Percentiles rank a stretch among this genome's conserved stretches.
Evolutionary conservation across 2,888 invertebrate genomes (phyloP).

Genomic region (Hirtodrosophila trivittata): DNA sequence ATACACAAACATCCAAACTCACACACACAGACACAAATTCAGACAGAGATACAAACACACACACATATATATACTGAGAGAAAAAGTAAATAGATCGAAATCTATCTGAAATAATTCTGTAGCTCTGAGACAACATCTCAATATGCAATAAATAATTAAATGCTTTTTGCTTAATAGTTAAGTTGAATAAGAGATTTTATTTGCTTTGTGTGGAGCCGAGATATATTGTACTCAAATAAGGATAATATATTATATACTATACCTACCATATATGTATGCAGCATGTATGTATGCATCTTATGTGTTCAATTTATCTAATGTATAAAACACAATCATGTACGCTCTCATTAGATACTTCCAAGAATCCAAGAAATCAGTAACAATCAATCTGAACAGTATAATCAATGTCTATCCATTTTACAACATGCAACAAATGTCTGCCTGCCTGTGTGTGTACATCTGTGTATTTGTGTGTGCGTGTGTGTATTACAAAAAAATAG

Average conservation of each 20-base stretch:
- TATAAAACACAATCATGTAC: no score
- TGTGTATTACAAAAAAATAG: not conserved
- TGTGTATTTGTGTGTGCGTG: slow-evolving; percentile 19
- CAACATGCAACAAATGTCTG: no score
- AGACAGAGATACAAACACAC: not conserved
- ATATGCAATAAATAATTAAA: slow-evolving; percentile 1
- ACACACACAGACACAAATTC: not conserved
- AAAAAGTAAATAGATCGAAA: not conserved
- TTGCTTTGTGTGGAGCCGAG: not conserved
- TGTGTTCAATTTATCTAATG: no score
- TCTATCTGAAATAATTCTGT: not conserved
- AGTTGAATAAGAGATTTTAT: not conserved
- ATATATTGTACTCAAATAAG: not conserved
- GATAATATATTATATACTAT: no score
- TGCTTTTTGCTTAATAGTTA: not conserved
- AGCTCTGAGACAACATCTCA: slow-evolving; percentile 18
- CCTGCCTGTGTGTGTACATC: not conserved
- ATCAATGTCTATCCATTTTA: no score
- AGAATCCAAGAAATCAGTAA: no score
- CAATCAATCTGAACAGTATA: no score
- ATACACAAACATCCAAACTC: not conserved
- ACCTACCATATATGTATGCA: no score
- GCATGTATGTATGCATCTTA: no score
- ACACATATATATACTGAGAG: no score
- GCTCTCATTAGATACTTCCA: no score